Conservation (phyloP, 2,888 invertebrate genomes). For the Phortica magna region DNA sequence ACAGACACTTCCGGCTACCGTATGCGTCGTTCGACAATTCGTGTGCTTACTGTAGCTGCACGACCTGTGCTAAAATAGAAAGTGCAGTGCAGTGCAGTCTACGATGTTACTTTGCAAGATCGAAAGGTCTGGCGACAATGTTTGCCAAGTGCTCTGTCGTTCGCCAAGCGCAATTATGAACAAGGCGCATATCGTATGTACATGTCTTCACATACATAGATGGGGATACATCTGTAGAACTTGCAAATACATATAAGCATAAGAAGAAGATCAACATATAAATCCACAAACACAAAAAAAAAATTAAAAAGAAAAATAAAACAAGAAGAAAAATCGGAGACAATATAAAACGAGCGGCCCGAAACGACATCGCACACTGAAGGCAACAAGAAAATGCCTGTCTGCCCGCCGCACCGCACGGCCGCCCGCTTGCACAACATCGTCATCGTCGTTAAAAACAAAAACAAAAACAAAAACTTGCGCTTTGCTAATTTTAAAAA, state of each 20-base stretch:
- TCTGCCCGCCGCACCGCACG: not conserved
- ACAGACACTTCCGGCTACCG: not conserved
- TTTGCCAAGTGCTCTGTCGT: slow-evolving; percentile 27
- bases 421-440: not conserved
- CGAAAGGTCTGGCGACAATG: slow-evolving; percentile 30
- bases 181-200: slow-evolving; percentile 31
- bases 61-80: slow-evolving; percentile 23
- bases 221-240: not conserved
- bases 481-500: slow-evolving; percentile 68
- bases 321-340: not conserved
- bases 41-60: slow-evolving; percentile 35
- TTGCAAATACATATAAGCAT: slow-evolving; percentile 14
- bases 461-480: slow-evolving; percentile 29
- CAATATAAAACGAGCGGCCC: not conserved
- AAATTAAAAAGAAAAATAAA: not conserved
- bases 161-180: slow-evolving; percentile 45
- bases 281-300: not conserved
- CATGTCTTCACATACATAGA: slow-evolving; percentile 29
- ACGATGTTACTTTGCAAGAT: slow-evolving; percentile 53
- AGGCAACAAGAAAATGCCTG: slow-evolving; percentile 38
- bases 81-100: slow-evolving; percentile 8
- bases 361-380: not conserved
- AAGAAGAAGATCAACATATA: not conserved
- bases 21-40: slow-evolving; percentile 34
- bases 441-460: too few relatives aligned